Base-by-base conservation (phyloP, 2,888 invertebrate species). In the Drosophila koepferae region DNA sequence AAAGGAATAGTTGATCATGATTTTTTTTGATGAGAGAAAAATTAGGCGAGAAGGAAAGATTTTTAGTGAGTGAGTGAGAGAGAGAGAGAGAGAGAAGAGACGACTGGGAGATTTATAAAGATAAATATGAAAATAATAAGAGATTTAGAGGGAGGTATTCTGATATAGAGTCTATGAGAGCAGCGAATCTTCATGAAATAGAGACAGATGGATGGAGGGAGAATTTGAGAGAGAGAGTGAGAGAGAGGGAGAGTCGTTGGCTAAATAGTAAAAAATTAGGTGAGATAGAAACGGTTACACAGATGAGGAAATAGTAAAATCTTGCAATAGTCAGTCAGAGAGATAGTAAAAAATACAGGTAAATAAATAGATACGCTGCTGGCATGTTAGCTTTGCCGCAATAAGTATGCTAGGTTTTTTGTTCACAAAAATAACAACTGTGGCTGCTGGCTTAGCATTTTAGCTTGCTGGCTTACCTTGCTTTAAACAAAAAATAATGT, bases 361-460 rank as follows among this genome's bases (percentile, higher is more conserved):
- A 40, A 28, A n/a, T 5, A 28, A 6, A 40, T 28, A 28, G 28
- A 36, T 2, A 16, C n/a, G 34, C 16, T 10, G n/a, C 14, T 40
- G 9, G 6, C 28, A 14, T 8, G 3, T 16, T n/a, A n/a, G 38
- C 20, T 38, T 41, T 41, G 20, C n/a, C 0, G 41, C 55, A 41
- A 41, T 38, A 31, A 55, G 40, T 41, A 28, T n/a, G 55, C 41
- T 55, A 55, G n/a, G 7, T 31, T 41, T 41, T 28, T 41, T 55
- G 4, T 16, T 38, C 20, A 28, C 14, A 1, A 36, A 36, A 53
- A 53, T 2, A 20, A 14, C 3, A 14, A 36, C 14, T 20, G 20
- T 2, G 14, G 6, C 14, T 14, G 34, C 14, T 14, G 8, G 20
- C 53, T 53, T 14, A 20, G 20, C 12, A 7, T 8, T 12, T 36